Conservation (phyloP, 2,797 vertebrate genomes). For the Syndactyla subalaris region DNA sequence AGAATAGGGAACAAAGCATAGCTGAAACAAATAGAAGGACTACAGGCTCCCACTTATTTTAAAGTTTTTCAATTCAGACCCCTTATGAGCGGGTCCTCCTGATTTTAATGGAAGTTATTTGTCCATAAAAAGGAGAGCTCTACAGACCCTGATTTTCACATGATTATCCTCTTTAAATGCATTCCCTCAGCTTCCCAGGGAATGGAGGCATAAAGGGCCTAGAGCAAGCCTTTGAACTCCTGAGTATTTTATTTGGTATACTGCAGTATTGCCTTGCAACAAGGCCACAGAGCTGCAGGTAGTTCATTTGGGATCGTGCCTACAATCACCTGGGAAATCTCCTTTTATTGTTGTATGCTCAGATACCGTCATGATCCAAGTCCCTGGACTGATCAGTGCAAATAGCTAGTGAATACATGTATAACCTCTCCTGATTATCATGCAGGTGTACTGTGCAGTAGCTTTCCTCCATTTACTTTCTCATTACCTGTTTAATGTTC, state of each 20-base stretch:
- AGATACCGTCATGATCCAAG: slow-evolving; percentile 5
- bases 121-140: not conserved
- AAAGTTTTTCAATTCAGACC: not conserved
- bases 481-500: slow-evolving; percentile 41
- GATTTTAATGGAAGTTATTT: not conserved
- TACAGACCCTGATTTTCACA: not conserved
- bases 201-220: not conserved
- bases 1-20: not conserved
- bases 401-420: slow-evolving; percentile 23
- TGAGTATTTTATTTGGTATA: not conserved
- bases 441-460: not conserved
- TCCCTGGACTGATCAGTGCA: slow-evolving; percentile 24
- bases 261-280: not conserved
- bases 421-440: slow-evolving; percentile 32
- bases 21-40: not conserved
- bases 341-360: slow-evolving; percentile 18
- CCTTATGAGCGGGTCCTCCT: not conserved
- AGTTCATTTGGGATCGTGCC: not conserved
- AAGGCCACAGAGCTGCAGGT: not conserved
- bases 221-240: not conserved
- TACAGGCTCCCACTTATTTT: not conserved
- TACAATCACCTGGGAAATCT: slow-evolving; percentile 26
- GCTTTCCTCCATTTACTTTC: slow-evolving; percentile 22
- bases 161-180: not conserved
- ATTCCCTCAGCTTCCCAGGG: not conserved